phyloP scores from a whole-genome alignment of 2,797 vertebrate genomes.

The Allobates femoralis region DNA sequence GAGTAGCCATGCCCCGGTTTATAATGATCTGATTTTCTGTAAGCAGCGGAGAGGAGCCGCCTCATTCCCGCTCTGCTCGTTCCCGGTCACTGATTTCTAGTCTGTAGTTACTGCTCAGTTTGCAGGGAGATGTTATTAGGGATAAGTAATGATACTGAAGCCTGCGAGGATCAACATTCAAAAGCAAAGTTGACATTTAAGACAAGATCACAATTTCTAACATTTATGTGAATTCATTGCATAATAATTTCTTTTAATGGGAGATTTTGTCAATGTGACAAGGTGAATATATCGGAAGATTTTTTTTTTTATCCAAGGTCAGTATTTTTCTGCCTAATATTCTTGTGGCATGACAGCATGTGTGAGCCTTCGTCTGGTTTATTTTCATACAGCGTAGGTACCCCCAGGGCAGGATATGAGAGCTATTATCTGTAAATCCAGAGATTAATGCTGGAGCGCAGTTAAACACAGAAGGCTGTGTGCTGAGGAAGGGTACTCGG shows the following conservation, averaged over 20 bases:
- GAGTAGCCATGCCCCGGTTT: neutral
- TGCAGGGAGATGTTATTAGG: neutral
- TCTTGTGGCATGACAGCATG: neutral
- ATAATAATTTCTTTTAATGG: neutral
- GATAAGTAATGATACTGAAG: neutral
- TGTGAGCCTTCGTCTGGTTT: neutral
- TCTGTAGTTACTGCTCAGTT: neutral
- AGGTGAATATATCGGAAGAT: neutral
- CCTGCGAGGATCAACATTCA: neutral
- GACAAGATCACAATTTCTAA: neutral
- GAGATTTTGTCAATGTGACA: neutral
- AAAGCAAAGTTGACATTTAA: neutral
- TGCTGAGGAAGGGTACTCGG: neutral
- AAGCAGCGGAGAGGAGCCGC: neutral
- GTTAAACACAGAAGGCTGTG: constrained; percentile 16
- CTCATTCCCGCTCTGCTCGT: neutral
- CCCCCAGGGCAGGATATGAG: constrained; percentile 41
- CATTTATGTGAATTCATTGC: neutral
- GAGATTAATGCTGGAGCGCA: constrained; percentile 25
- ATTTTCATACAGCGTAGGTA: constrained; percentile 1
- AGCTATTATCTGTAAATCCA: constrained; percentile 26
- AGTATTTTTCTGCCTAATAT: neutral
- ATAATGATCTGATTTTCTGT: neutral
- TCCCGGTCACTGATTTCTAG: neutral
- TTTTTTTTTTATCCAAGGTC: neutral